Conservation (phyloP, 2,888 invertebrate genomes). For the Octonoba sinensis region DNA sequence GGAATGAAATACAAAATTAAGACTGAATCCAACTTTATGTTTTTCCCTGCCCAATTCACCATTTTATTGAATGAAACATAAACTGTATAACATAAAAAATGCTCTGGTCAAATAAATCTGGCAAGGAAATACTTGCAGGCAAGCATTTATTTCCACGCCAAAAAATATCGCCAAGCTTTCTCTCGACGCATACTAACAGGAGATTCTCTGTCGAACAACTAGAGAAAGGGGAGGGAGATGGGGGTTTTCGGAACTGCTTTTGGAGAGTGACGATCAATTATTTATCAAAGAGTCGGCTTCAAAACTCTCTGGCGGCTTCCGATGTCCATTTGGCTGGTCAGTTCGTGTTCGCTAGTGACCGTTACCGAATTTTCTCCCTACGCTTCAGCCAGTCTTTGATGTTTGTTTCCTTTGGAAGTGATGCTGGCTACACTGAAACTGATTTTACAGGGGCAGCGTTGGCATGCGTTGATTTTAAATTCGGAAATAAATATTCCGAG, state of each 20-base stretch:
- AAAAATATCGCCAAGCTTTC: conserved; percentile 35
- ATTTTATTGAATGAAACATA: too few relatives aligned
- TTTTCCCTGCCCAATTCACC: too few relatives aligned
- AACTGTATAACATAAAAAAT: too few relatives aligned
- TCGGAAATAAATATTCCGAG: too few relatives aligned
- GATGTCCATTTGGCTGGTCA: conserved; percentile 58
- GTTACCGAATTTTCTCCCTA: conserved; percentile 29
- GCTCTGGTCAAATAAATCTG: too few relatives aligned
- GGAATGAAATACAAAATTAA: too few relatives aligned
- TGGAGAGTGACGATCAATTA: conserved; percentile 53
- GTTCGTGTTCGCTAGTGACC: conserved; percentile 8
- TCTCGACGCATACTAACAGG: conserved; percentile 18
- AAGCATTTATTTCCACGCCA: conserved; percentile 24
- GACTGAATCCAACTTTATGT: too few relatives aligned
- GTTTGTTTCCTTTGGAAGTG: background rate
- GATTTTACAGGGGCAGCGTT: too few relatives aligned
- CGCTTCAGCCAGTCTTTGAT: conserved; percentile 35
- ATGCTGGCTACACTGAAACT: too few relatives aligned
- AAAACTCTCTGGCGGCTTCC: conserved; percentile 51
- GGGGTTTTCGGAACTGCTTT: conserved; percentile 20
- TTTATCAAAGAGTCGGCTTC: conserved; percentile 57
- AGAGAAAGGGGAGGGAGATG: conserved; percentile 1
- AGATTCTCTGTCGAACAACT: background rate
- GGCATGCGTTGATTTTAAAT: too few relatives aligned
- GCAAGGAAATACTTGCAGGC: background rate